Evolutionary conservation across 1,140 invertebrate genomes (phyloP).

Genomic region (Idris sp.): DNA sequence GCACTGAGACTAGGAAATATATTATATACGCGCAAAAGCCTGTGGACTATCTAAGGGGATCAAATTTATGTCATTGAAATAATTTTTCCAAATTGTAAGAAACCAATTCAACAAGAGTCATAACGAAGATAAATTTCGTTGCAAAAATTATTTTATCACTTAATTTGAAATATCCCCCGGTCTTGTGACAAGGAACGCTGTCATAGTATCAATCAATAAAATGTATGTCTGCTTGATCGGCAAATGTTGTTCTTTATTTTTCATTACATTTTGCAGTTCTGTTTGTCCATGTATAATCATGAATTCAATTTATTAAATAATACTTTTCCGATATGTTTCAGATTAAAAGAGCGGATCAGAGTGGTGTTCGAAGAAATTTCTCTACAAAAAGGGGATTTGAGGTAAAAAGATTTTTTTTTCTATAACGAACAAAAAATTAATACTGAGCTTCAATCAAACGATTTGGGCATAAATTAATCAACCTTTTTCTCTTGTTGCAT

Average conservation of each 20-base stretch:
- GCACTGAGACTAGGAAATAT: conserved; percentile 37
- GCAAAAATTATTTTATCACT: conserved; percentile 29
- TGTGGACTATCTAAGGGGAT: conserved; percentile 21
- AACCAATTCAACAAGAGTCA: conserved; percentile 42
- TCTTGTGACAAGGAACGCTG: no score
- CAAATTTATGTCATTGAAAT: conserved; percentile 52
- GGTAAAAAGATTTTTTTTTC: conserved; percentile 75
- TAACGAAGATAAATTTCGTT: conserved; percentile 45
- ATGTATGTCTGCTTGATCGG: not conserved
- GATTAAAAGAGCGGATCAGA: conserved; percentile 81
- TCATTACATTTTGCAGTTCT: conserved; percentile 5
- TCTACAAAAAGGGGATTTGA: conserved; percentile 83
- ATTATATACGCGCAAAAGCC: conserved; percentile 49
- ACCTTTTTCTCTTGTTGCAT: conserved; percentile 26
- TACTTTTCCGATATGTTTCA: conserved; percentile 72
- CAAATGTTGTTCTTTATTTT: no score
- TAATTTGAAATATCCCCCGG: conserved; percentile 21
- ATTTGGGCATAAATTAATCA: conserved; percentile 32
- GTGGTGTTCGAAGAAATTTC: conserved; percentile 83
- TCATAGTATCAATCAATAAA: conserved; percentile 3
- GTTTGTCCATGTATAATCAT: not conserved
- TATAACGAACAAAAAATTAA: conserved; percentile 13
- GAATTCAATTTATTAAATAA: not conserved
- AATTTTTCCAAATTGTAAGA: conserved; percentile 60
- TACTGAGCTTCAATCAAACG: conserved; percentile 14